phyloP scores from a whole-genome alignment of 2,113 vertebrate species.

The Camelus dromedarius region DNA sequence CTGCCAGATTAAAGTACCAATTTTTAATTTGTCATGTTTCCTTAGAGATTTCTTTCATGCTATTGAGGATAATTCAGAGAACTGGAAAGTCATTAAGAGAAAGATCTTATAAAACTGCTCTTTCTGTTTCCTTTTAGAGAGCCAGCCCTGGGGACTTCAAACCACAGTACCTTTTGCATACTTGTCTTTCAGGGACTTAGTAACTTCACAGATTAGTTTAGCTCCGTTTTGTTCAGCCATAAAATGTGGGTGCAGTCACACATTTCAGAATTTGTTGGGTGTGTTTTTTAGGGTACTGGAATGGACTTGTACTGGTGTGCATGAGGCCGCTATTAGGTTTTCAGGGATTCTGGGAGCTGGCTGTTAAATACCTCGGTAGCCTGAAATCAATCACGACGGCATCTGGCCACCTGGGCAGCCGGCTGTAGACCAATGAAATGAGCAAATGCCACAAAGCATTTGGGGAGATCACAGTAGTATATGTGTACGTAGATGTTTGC shows the following conservation, averaged over 20 bases:
- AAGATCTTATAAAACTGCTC: background rate
- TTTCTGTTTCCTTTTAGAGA: conserved; percentile 20
- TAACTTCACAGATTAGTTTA: background rate
- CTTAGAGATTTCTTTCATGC: background rate
- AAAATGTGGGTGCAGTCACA: background rate
- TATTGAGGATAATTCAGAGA: background rate
- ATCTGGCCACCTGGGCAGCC: background rate
- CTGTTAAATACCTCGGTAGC: background rate
- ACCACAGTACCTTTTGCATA: background rate
- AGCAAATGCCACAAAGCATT: no score
- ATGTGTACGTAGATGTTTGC: no score
- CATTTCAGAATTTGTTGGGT: background rate
- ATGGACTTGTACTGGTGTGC: background rate
- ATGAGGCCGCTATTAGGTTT: background rate
- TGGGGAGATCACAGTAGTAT: no score
- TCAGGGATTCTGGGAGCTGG: background rate
- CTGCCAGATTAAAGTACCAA: conserved; percentile 4
- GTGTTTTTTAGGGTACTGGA: background rate
- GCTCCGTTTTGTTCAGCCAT: background rate
- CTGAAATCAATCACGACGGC: background rate
- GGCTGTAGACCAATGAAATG: background rate
- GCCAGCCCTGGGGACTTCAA: conserved; percentile 48
- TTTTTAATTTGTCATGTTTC: background rate
- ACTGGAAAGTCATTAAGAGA: background rate
- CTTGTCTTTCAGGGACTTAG: background rate